Conservation (phyloP, 2,888 invertebrate genomes). For the Bembecia ichneumoniformis region DNA sequence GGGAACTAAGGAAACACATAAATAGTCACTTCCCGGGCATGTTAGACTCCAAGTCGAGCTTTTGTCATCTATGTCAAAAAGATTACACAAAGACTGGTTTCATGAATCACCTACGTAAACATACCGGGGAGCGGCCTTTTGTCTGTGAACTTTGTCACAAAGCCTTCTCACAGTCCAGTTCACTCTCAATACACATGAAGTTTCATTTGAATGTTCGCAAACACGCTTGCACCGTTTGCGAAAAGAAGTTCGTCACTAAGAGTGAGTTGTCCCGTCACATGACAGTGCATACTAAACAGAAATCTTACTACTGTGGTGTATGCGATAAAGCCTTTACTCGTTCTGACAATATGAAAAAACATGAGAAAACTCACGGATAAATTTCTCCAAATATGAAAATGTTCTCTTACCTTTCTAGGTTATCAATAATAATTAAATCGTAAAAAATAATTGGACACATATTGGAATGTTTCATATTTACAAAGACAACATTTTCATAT, state of each 20-base stretch:
- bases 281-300: constrained; percentile 70
- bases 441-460: neutral
- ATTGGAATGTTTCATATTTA: too few species aligned
- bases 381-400: neutral
- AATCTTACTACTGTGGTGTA: constrained; percentile 68
- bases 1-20: constrained; percentile 66
- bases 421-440: too few species aligned
- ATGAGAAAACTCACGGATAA: constrained; percentile 70
- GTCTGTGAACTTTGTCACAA: constrained; percentile 69
- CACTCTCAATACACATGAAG: constrained; percentile 69
- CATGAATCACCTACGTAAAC: constrained; percentile 68
- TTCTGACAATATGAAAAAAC: constrained; percentile 70
- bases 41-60: constrained; percentile 68
- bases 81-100: constrained; percentile 70
- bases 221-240: constrained; percentile 67
- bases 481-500: too few species aligned
- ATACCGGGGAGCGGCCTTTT: constrained; percentile 67
- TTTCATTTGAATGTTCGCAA: constrained; percentile 68
- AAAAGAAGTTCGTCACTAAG: constrained; percentile 70
- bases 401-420: too few species aligned
- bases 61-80: constrained; percentile 69
- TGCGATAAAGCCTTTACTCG: constrained; percentile 70
- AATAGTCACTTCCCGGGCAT: constrained; percentile 68
- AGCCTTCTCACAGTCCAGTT: constrained; percentile 68
- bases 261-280: constrained; percentile 70